Percentiles rank a stretch among this genome's conserved stretches.
Evolutionary conservation across 2,113 vertebrate species (phyloP).

Genomic region (Centropus bengalensis): DNA sequence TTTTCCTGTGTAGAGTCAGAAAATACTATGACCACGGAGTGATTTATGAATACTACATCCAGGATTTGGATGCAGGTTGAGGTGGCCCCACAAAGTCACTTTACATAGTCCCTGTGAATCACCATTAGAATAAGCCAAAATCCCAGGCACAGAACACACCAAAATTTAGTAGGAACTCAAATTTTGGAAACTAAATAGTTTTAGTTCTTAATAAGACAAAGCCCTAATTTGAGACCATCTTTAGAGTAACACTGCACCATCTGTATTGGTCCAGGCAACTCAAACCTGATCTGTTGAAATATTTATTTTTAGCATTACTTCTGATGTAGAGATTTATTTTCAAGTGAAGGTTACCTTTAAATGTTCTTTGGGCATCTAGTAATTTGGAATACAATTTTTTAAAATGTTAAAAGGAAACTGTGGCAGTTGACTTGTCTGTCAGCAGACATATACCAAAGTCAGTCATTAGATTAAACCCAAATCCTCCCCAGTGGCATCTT

Average conservation of each 20-base stretch:
- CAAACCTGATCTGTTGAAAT: not conserved
- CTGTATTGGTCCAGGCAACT: not conserved
- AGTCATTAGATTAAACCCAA: slow-evolving; percentile 18
- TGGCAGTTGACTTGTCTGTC: not conserved
- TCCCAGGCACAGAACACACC: not conserved
- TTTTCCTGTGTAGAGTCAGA: not conserved
- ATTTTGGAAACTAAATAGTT: not conserved
- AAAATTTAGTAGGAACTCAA: not conserved
- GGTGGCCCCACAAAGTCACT: not conserved
- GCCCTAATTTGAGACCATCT: not conserved
- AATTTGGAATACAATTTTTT: slow-evolving; percentile 36
- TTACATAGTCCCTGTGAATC: not conserved
- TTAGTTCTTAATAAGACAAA: not conserved
- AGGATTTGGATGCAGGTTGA: not conserved
- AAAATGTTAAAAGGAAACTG: slow-evolving; percentile 11
- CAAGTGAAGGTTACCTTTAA: slow-evolving; percentile 4
- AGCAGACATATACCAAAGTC: slow-evolving; percentile 23
- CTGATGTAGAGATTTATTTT: slow-evolving; percentile 38
- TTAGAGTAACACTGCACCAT: not conserved
- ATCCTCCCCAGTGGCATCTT: slow-evolving; percentile 13
- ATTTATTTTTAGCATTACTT: slow-evolving; percentile 41
- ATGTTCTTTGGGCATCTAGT: not conserved
- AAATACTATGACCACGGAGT: not conserved
- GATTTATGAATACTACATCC: not conserved
- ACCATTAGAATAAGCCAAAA: not conserved